Conservation (phyloP, 2,888 invertebrate genomes). For the Girardia tigrina region DNA sequence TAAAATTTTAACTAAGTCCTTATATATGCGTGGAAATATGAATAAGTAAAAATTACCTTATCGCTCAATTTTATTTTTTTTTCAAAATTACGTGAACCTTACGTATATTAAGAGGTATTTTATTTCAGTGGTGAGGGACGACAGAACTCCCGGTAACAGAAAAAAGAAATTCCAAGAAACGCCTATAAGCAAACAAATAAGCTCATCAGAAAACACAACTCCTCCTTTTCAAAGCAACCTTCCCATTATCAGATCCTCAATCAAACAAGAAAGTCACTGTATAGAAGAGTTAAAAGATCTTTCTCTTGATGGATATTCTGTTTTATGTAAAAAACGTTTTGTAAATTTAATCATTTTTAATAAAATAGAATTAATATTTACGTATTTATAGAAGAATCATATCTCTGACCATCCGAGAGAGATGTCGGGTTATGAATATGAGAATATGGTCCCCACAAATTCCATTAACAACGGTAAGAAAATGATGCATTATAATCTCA, state of each 20-base stretch:
- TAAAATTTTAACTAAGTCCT: too few species aligned
- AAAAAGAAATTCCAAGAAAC: background rate
- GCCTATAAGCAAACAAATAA: background rate
- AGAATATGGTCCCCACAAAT: background rate
- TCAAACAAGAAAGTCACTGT: conserved; percentile 7
- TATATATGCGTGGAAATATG: too few species aligned
- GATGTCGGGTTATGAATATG: background rate
- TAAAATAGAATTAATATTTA: background rate
- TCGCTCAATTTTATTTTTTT: too few species aligned
- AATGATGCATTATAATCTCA: too few species aligned
- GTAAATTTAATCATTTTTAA: background rate
- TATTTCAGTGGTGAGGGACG: conserved; percentile 34
- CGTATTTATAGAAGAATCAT: background rate
- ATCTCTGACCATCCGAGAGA: background rate
- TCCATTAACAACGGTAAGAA: background rate
- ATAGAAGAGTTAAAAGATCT: conserved; percentile 4
- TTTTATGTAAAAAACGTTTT: background rate
- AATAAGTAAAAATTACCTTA: too few species aligned
- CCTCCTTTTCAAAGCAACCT: background rate
- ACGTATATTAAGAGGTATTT: too few species aligned
- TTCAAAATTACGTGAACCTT: too few species aligned
- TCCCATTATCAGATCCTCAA: background rate
- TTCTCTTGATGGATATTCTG: background rate
- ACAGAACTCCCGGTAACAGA: conserved; percentile 36
- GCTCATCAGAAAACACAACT: background rate